These are phyloP conservation scores for Oxytorus armatus DNA, from an alignment of 2,888 invertebrate genomes.

Conservation along the genomic window DNA sequence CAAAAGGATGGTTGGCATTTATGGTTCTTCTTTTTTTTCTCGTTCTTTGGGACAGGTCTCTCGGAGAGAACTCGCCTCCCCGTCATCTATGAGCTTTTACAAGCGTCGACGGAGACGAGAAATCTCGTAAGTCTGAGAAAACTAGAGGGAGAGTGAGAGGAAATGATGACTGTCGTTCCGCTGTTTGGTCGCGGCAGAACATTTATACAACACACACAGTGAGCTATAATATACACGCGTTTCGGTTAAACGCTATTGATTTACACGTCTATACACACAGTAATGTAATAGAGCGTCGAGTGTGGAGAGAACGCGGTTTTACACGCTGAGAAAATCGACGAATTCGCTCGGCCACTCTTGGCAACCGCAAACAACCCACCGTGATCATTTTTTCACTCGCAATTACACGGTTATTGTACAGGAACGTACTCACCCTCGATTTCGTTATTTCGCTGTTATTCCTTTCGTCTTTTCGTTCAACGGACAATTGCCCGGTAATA, in stretches of 20 bases:
- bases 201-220: conserved; percentile 38
- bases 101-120: conserved; percentile 51
- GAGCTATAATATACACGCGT: conserved; percentile 28
- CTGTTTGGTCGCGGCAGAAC: conserved; percentile 60
- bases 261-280: conserved; percentile 14
- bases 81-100: conserved; percentile 38
- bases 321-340: conserved; percentile 56
- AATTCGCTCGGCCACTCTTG: conserved; percentile 47
- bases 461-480: conserved; percentile 6
- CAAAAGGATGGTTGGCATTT: conserved; percentile 75
- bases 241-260: conserved; percentile 18
- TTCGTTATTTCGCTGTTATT: conserved; percentile 25
- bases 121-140: conserved; percentile 30
- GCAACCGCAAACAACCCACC: conserved; percentile 56
- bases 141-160: conserved; percentile 21
- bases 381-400: conserved; percentile 48
- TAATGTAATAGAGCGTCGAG: conserved; percentile 29
- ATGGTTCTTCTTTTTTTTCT: too few relatives aligned
- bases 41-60: too few relatives aligned
- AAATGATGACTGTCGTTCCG: conserved; percentile 54
- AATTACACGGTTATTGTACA: conserved; percentile 57
- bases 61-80: conserved; percentile 42
- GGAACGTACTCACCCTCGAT: not conserved
- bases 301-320: conserved; percentile 31
- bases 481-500: not conserved